phyloP scores from a whole-genome alignment of 1,140 invertebrate genomes.

The Diorhabda carinulata region DNA sequence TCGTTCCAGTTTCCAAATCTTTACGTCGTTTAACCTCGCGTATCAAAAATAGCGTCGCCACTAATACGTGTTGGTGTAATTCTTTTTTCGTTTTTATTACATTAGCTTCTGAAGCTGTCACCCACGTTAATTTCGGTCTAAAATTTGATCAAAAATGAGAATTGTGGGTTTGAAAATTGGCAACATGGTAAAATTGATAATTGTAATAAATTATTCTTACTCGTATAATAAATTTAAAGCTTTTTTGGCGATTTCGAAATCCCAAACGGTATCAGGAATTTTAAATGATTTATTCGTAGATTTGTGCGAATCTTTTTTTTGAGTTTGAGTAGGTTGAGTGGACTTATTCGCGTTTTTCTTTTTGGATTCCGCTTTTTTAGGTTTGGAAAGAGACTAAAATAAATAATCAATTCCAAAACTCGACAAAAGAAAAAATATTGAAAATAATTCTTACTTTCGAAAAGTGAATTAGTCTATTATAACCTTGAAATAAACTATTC shows the following conservation, averaged over 20 bases:
- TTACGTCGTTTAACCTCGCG: conserved; percentile 44
- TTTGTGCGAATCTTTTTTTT: conserved; percentile 39
- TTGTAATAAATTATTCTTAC: conserved; percentile 37
- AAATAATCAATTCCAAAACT: not conserved
- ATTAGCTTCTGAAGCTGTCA: conserved; percentile 43
- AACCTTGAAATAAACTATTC: conserved; percentile 49
- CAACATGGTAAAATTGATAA: not conserved
- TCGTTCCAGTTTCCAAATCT: conserved; percentile 36
- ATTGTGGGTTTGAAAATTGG: not conserved
- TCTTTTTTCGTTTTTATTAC: conserved; percentile 47
- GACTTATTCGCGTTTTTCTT: conserved; percentile 44
- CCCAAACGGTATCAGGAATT: conserved; percentile 47
- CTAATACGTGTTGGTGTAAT: conserved; percentile 50
- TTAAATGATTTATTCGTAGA: conserved; percentile 40
- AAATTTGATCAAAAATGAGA: conserved; percentile 22
- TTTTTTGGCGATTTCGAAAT: conserved; percentile 47
- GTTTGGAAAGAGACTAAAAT: conserved; percentile 42
- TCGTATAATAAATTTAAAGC: conserved; percentile 49
- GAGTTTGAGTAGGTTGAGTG: conserved; percentile 37
- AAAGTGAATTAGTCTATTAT: conserved; percentile 48
- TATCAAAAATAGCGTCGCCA: conserved; percentile 46
- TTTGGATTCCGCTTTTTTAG: conserved; percentile 49
- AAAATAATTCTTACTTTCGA: conserved; percentile 43
- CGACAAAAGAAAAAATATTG: not conserved
- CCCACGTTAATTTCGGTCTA: conserved; percentile 48